Base-by-base conservation (phyloP, 2,888 invertebrate species). In the Adelphocoris suturalis region DNA sequence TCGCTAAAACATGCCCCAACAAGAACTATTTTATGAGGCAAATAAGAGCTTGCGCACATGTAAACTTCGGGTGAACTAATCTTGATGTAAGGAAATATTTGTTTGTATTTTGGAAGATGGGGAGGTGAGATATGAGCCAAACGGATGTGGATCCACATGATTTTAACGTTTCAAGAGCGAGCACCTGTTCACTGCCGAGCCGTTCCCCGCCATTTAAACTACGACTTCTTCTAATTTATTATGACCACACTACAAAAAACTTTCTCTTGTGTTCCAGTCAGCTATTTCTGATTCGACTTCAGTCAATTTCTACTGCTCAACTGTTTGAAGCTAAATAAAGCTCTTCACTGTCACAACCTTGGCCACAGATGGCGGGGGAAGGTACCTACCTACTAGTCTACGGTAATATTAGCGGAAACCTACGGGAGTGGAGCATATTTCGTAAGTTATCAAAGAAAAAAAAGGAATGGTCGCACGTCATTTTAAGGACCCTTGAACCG, bases 201-300 rank as follows among this genome's bases (percentile, higher is more conserved):
- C 86, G 86, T 86, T 86, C 86, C 86, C 47, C 47, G 86, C 86
- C 86, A 86, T 86, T 86, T 86, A 86, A 86, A 75, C 86, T 75
- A 86, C 75, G 86, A 47, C 86, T 86, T 48, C 48, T 75, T 75
- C 86, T 75, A 46, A 86, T 86, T 75, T 86, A 86, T 86, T 86
- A 55, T 47, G 68, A 61, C 68, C 86, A 75, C 86, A 82, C 82
- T 52, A 82, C 82, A 82, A 82, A 82, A 82, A 48, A 48, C 82
- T 82, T 82, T 82, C 82, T 82, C 82, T 82, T 82, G 82, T 82
- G 82, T 82, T 82, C 52, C 82, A 11, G 14, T 7, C 82, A 4
- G n/a, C 82, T 82, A 82, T 82, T 82, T 82, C 82, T 52, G 82
- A 82, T 68, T 19, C 19, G 68, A 68, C 23, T 68, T 19, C 19